phyloP scores from a whole-genome alignment of 2,113 vertebrate species.

The Bungarus multicinctus region DNA sequence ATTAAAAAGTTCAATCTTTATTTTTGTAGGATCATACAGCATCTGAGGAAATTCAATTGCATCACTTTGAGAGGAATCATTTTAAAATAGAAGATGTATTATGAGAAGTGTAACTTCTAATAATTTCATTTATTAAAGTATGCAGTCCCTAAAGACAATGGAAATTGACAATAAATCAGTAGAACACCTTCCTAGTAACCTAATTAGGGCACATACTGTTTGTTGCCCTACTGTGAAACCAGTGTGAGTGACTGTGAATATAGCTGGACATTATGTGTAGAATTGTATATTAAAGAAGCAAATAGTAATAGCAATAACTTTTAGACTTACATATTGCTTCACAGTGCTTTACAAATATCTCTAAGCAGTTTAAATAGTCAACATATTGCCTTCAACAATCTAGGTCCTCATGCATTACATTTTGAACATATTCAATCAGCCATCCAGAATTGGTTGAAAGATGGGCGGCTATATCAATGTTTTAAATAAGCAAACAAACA shows the following conservation, averaged over 20 bases:
- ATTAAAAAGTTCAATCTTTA: not conserved
- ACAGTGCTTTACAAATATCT: not conserved
- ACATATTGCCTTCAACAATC: not conserved
- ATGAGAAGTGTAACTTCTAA: not conserved
- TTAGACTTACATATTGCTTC: not conserved
- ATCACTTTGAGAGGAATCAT: not conserved
- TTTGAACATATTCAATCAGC: not conserved
- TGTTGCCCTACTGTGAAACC: not conserved
- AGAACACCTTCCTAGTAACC: not conserved
- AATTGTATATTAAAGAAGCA: not conserved
- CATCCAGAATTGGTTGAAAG: not conserved
- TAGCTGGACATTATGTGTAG: not conserved
- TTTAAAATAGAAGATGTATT: not conserved
- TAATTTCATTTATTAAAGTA: slow-evolving; percentile 5
- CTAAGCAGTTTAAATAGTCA: not conserved
- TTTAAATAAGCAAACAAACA: not conserved
- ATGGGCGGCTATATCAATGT: not conserved
- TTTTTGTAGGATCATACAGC: not conserved
- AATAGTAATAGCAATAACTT: not conserved
- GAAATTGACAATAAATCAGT: not conserved
- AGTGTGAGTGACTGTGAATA: not conserved
- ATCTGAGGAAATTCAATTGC: not conserved
- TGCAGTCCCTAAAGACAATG: not conserved
- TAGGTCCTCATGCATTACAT: not conserved
- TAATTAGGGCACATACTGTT: not conserved